Evolutionary conservation across 1,140 invertebrate genomes (phyloP), one percentile per base, ranked within the genome.

Genomic region (Hyphantria cunea): DNA sequence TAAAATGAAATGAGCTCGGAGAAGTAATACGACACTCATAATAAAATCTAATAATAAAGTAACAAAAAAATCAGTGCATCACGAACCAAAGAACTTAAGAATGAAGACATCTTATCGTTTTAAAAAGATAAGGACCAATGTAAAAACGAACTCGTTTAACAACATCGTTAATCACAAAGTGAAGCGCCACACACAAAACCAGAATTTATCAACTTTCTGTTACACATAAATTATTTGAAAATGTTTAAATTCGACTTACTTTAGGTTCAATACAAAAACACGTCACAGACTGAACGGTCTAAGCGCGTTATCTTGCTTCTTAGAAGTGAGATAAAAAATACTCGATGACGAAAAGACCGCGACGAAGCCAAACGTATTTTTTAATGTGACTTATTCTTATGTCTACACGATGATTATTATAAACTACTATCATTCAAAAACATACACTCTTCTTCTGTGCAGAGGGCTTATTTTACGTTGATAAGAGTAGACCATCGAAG

Each of bases 251-350:
- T 69, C 62, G 49, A 49, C 54, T 65, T 52, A 52, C 48, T 47
- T 45, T 44, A 64, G 45, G 68, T 66, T 68, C 66, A 64, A 66
- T 70, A 66, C 64, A 70, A 68, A 48, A 66, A 64, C 45, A 32
- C 66, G 60, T 68, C 65, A 64, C 48, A 64, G 54, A 48, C 64
- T 48, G 42, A 61, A 63, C 52, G 53, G 52, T 45, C 52, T 52
- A 45, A 68, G 31, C 59, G 61, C 56, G 64, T 81, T 84, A 86
- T 86, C 83, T 74, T 25, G 45, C 42, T 86, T 81, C 81, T 52
- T 51, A 78, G 81, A 83, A 86, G 12, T 47, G 54, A 55, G 54
- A 82, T 61, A 83, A 81, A 76, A 78, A 77, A 72, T 56, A 58
- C 41, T 62, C 15, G 33, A 14, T 60, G 69, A 65, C 60, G 61